A percentile compares a stretch with the other conserved stretches of the same genome.
Evolutionary conservation across 1,140 invertebrate species (phyloP).

Genomic region (Drosophila gunungcola): DNA sequence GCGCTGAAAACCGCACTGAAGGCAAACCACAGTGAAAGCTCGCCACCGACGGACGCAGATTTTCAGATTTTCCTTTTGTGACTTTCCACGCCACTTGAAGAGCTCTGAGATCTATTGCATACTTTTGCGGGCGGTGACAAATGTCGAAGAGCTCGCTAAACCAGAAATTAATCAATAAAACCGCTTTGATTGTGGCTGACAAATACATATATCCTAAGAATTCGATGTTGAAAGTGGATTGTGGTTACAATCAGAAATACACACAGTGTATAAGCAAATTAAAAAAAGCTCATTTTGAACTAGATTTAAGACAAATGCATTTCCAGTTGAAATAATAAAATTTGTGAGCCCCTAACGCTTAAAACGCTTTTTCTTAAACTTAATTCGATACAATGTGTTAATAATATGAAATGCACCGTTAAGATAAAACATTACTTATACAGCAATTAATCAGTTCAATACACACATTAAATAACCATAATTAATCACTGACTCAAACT

Average conservation of each 20-base stretch:
- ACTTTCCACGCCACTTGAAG: constrained; percentile 3
- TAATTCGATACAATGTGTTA: no score
- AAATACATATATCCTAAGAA: background rate
- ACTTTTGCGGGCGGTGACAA: constrained; percentile 13
- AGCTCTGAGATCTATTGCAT: constrained; percentile 3
- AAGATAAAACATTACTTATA: background rate
- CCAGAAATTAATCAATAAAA: constrained; percentile 13
- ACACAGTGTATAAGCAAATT: background rate
- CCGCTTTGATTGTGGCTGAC: constrained; percentile 7
- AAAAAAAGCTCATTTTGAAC: background rate
- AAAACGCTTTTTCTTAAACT: background rate
- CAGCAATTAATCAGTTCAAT: constrained; percentile 3
- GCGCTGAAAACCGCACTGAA: constrained; percentile 11
- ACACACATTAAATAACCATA: background rate
- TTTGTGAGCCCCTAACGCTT: no score
- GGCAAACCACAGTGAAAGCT: constrained; percentile 15
- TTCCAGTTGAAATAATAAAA: background rate
- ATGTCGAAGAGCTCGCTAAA: constrained; percentile 2
- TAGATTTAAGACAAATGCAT: background rate
- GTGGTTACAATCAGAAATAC: background rate
- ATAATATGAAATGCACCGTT: background rate
- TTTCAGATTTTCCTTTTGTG: background rate
- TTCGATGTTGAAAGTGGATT: background rate
- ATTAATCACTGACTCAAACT: background rate
- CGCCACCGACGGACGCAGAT: constrained; percentile 1